Conservation (phyloP, 2,888 invertebrate genomes). For the Drosophila greeni region DNA sequence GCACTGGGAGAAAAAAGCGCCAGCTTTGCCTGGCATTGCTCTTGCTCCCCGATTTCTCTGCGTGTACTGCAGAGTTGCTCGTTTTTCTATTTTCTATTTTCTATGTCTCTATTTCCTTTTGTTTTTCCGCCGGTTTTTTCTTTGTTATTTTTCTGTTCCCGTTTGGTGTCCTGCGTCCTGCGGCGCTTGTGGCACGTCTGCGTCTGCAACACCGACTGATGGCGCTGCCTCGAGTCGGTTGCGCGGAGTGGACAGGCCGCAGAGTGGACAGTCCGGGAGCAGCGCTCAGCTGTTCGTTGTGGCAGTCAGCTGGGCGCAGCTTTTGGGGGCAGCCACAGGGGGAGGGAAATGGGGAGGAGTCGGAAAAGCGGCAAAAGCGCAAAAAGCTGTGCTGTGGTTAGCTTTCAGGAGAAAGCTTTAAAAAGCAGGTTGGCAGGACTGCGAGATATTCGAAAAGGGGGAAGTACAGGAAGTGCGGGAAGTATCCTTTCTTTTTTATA, state of each 20-base stretch:
- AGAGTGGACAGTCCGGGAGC: slow-evolving; percentile 42
- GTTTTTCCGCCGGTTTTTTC: slow-evolving; percentile 8
- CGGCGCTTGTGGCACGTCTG: slow-evolving; percentile 66
- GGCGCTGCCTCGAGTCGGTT: slow-evolving; percentile 15
- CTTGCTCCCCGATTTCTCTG: not conserved
- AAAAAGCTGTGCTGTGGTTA: not conserved
- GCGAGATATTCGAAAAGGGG: not conserved
- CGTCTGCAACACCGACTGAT: slow-evolving; percentile 74
- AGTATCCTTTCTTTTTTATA: not conserved
- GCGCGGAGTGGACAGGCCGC: not conserved
- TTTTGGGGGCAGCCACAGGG: slow-evolving; percentile 6
- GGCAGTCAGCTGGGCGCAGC: slow-evolving; percentile 32
- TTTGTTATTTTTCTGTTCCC: not conserved
- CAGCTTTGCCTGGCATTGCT: slow-evolving; percentile 2
- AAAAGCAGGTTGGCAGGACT: slow-evolving; percentile 16
- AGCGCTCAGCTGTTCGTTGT: slow-evolving; percentile 14
- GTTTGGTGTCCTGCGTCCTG: slow-evolving; percentile 18
- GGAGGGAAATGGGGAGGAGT: too few relatives aligned
- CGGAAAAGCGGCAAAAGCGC: not conserved
- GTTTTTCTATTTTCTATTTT: not conserved
- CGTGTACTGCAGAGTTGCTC: not conserved
- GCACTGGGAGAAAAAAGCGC: slow-evolving; percentile 17
- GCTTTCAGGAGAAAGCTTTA: slow-evolving; percentile 1
- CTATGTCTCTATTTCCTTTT: not conserved
- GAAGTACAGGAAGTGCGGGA: not conserved